Evolutionary conservation across 1,140 invertebrate genomes (phyloP).

Genomic region (Bombus picipes): DNA sequence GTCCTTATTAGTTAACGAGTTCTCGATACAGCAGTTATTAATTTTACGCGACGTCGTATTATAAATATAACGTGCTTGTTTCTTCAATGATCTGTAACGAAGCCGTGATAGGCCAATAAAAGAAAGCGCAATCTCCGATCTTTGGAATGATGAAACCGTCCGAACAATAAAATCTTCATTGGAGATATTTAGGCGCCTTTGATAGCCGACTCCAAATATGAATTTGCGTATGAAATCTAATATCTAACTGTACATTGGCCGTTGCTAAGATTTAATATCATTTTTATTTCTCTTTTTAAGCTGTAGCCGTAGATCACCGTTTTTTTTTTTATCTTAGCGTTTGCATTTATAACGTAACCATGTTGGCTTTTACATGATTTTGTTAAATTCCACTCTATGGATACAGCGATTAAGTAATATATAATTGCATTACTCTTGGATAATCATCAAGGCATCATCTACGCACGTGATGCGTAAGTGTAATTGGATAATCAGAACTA

Average conservation of each 20-base stretch:
- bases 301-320: not conserved
- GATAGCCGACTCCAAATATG: constrained; percentile 4
- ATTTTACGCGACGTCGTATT: not conserved
- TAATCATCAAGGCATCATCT: not conserved
- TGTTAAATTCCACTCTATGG: not conserved
- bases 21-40: constrained; percentile 1
- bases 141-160: constrained; percentile 9
- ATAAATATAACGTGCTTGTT: constrained; percentile 18
- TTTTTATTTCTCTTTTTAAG: not conserved
- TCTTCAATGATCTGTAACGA: not conserved
- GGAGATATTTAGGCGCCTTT: constrained; percentile 12
- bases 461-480: not conserved
- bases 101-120: not conserved
- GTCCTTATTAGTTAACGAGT: constrained; percentile 23
- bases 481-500: not conserved
- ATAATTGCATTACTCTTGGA: not conserved
- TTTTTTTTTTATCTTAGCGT: not conserved
- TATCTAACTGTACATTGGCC: constrained; percentile 61
- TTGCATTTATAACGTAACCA: not conserved
- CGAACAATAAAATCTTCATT: not conserved
- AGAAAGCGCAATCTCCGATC: constrained; percentile 1
- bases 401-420: not conserved
- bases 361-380: not conserved
- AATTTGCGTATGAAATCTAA: constrained; percentile 8
- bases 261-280: constrained; percentile 19